These are phyloP conservation scores for Sebastes oblongus DNA, from an alignment of 2,797 vertebrate genomes.

Conservation along the genomic window DNA sequence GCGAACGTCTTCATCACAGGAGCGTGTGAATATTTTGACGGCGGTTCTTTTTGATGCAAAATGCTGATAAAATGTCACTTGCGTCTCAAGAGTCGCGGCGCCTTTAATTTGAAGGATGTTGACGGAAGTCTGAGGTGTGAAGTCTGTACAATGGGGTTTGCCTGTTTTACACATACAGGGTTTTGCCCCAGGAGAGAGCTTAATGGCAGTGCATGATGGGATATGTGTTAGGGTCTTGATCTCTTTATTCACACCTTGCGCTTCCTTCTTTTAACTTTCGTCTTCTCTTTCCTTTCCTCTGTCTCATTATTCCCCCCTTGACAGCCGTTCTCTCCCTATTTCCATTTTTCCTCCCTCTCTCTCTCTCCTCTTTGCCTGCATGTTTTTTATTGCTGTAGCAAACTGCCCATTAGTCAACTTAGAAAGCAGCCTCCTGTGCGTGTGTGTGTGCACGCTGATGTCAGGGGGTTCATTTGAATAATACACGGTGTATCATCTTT, in stretches of 20 bases:
- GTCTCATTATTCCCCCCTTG: constrained; percentile 22
- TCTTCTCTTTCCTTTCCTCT: constrained; percentile 2
- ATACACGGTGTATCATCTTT: neutral
- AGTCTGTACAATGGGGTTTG: neutral
- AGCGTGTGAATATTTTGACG: constrained; percentile 11
- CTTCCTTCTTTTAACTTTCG: constrained; percentile 18
- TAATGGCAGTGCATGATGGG: constrained; percentile 21
- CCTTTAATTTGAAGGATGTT: constrained; percentile 19
- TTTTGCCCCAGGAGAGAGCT: neutral
- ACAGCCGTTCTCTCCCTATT: constrained; percentile 39
- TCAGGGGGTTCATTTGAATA: constrained; percentile 19
- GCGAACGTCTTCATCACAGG: constrained; percentile 36
- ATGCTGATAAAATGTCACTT: neutral
- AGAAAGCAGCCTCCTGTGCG: constrained; percentile 16
- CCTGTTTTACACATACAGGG: neutral
- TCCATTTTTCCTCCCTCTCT: constrained; percentile 34
- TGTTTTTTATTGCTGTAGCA: constrained; percentile 50
- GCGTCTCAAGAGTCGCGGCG: neutral
- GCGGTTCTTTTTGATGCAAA: neutral
- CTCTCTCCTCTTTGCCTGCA: constrained; percentile 20
- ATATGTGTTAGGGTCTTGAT: constrained; percentile 10
- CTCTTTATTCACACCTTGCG: constrained; percentile 23
- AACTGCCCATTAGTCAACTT: constrained; percentile 57
- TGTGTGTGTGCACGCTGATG: constrained; percentile 1
- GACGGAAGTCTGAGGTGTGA: constrained; percentile 1